Evolutionary conservation across 1,140 invertebrate genomes (phyloP), one percentile per base, ranked within the genome.

Genomic region (Leptinotarsa texana): DNA sequence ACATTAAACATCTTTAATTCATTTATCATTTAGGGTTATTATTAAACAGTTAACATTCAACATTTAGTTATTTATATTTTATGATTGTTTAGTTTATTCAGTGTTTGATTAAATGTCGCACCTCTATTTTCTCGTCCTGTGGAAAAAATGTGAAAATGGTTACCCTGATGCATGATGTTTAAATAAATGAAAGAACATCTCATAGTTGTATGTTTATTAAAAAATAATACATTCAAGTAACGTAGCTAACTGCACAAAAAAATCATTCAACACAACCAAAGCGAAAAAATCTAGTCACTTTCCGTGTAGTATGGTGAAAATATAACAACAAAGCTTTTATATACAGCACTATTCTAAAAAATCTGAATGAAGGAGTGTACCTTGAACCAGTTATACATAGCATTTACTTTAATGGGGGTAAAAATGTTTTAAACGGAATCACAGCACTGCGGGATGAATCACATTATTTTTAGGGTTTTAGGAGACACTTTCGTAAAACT

Each of bases 401-500:
- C 70, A 72, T 33, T 62, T 22, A 71, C 24, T 71, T 24, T 62
- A 17, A n/a, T 13, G 33, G 22, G 69, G 48, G 18, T 68, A 69
- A 63, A 68, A 65, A 21, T 13, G 67, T 67, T 57, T 42, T 74
- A 67, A 69, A 63, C 73, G 42, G 42, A 33, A 72, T 76, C 79
- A 80, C 79, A 78, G 75, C 77, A 80, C 79, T 74, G 72, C 72
- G 72, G 68, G 47, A 63, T 77, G 63, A 77, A 78, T 78, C 78
- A 79, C 78, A 76, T 72, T 63, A 67, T 79, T 74, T 74, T 71
- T 24, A 61, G 24, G n/a, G 22, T 57, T 74, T 74, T 27, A 68
- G 48, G 63, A n/a, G 72, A 76, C 67, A 67, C 51, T 57, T 15
- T 57, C n/a, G 51, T 42, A 3, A 5, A 57, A 57, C 6, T 57